phyloP scores from a whole-genome alignment of 2,797 vertebrate genomes.

The Lutjanus campechanus region DNA sequence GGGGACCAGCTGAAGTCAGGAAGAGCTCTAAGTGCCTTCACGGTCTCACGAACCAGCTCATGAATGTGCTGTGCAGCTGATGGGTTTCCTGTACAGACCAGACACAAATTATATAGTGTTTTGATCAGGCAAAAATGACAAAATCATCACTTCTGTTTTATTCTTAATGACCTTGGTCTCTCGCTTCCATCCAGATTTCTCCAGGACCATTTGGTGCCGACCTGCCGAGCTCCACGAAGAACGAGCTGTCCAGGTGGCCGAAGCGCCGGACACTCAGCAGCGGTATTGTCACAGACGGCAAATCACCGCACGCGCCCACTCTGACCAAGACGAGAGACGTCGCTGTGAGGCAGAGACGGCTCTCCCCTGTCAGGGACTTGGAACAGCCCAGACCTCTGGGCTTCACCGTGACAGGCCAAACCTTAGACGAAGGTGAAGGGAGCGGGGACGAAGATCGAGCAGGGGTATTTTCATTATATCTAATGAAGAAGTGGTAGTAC shows the following conservation, averaged over 20 bases:
- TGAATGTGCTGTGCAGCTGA: conserved; percentile 73
- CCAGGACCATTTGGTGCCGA: conserved; percentile 74
- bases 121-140: rapidly evolving
- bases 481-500: too few species aligned
- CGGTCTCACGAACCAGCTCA: conserved; percentile 61
- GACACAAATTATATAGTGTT: background rate
- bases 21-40: conserved; percentile 57
- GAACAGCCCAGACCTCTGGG: conserved; percentile 69
- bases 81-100: conserved; percentile 41
- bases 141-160: background rate
- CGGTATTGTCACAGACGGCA: conserved; percentile 60
- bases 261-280: conserved; percentile 75
- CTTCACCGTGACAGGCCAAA: conserved; percentile 76
- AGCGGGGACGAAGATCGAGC: background rate
- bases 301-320: conserved; percentile 29
- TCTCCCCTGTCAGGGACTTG: conserved; percentile 69
- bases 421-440: conserved; percentile 44
- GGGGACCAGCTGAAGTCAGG: conserved; percentile 75
- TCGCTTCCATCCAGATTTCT: conserved; percentile 81
- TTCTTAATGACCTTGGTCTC: conserved; percentile 58
- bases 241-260: conserved; percentile 71
- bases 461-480: background rate
- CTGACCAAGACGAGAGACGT: conserved; percentile 68
- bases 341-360: conserved; percentile 75
- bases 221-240: conserved; percentile 80